Evolutionary conservation across 23 tunicate species (phyloP), one percentile per base, ranked within the genome.

Genomic region (Diplosoma virens): DNA sequence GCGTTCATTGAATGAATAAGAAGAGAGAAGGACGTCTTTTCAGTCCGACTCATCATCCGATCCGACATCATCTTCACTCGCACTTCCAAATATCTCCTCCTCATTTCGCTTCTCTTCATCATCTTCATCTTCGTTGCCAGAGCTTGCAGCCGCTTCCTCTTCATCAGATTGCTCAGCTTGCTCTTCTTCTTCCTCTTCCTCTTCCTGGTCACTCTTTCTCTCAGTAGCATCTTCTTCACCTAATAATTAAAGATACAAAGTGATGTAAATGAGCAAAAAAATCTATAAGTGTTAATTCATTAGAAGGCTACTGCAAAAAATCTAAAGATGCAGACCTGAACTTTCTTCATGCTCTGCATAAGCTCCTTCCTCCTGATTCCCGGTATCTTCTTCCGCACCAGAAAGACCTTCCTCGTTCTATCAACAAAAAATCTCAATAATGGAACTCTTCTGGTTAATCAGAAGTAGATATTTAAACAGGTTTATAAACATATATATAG

Each of bases 1-100:
- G n/a, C n/a, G n/a, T n/a, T n/a, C n/a, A n/a, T n/a, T n/a, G n/a
- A n/a, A n/a, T n/a, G n/a, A n/a, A n/a, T n/a, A n/a, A n/a, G n/a
- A n/a, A n/a, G n/a, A n/a, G n/a, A n/a, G n/a, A n/a, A n/a, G n/a
- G n/a, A n/a, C 66, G 66, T 58, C 23, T 22, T 22, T 16, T 58
- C 14, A 9, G 66, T 6, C n/a, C n/a, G n/a, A n/a, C n/a, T 25
- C 31, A 21, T 23, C 26, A 7, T 4, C 4, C 54, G 18, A 71
- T 41, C 83, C 22, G 41, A 71, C 30, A 65, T 71, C 77, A 41
- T 32, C 53, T n/a, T 82, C 87, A 48, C 87, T 82, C 24, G 63
- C 92, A 30, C 84, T 79, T 23, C 92, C 92, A 33, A 86, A 86
- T 23, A 86, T 86, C 67, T 76, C 87, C 28, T 87, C 78, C 23